These are phyloP conservation scores for Zoroaster sp. DNA, from an alignment of 53 echinoderm and acorn worm species.

Conservation along the genomic window DNA sequence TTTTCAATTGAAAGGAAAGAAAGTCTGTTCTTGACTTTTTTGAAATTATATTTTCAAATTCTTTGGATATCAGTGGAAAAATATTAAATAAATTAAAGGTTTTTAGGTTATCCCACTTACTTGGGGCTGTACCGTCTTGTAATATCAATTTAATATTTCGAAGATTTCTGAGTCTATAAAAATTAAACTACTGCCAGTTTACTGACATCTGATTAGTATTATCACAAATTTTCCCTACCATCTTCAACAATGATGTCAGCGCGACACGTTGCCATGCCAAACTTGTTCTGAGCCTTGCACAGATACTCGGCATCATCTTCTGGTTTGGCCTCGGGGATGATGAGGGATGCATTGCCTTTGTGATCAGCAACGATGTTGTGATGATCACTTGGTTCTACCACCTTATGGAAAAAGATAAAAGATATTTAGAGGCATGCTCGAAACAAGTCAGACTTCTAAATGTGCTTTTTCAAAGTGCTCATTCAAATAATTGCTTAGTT, in stretches of 20 bases:
- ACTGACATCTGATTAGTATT: too few species aligned
- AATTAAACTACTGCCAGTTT: too few species aligned
- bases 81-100: too few species aligned
- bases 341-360: constrained; percentile 89
- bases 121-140: too few species aligned
- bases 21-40: neutral
- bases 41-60: too few species aligned
- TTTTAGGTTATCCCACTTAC: too few species aligned
- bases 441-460: neutral
- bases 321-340: constrained; percentile 78
- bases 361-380: constrained; percentile 83
- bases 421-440: neutral
- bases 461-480: too few species aligned
- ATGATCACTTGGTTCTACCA: constrained; percentile 73
- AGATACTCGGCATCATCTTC: constrained; percentile 98
- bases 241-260: constrained; percentile 96
- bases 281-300: constrained; percentile 94
- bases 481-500: too few species aligned
- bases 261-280: constrained; percentile 85
- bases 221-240: constrained; percentile 47
- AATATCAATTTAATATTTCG: too few species aligned
- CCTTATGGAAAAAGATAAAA: too few species aligned
- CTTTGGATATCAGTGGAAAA: too few species aligned
- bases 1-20: neutral
- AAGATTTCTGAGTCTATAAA: too few species aligned